phyloP scores from a whole-genome alignment of 1,140 invertebrate genomes.

The Atta texana region DNA sequence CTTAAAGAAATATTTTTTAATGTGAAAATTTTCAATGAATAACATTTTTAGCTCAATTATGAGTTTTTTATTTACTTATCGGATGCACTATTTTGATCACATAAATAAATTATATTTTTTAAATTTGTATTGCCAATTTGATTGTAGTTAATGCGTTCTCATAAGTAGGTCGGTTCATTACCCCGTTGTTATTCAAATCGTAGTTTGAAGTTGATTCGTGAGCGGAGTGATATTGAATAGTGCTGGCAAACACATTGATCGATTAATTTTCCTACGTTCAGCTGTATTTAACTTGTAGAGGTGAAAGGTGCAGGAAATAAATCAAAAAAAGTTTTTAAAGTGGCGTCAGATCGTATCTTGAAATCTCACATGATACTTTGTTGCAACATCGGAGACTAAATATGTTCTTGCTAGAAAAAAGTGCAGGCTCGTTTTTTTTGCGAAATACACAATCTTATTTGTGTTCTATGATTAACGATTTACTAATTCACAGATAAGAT shows the following conservation, averaged over 20 bases:
- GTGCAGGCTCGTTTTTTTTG: not conserved
- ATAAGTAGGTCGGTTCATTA: slow-evolving; percentile 18
- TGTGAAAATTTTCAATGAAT: no score
- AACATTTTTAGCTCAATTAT: no score
- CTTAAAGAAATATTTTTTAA: no score
- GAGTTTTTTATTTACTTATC: no score
- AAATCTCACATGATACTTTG: not conserved
- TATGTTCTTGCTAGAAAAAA: not conserved
- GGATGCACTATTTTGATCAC: no score
- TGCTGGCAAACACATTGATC: not conserved
- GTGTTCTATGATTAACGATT: not conserved
- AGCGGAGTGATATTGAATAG: not conserved
- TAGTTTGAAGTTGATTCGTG: slow-evolving; percentile 1
- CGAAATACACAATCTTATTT: not conserved
- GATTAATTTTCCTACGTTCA: slow-evolving; percentile 4
- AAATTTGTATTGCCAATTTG: slow-evolving; percentile 14
- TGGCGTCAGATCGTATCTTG: not conserved
- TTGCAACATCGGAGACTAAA: not conserved
- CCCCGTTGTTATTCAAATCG: not conserved
- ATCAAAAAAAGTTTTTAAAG: not conserved
- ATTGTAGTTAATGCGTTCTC: slow-evolving; percentile 4
- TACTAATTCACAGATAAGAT: not conserved
- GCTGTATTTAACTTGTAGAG: not conserved
- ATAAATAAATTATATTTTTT: not conserved
- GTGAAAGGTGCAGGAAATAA: slow-evolving; percentile 24